Evolutionary conservation across 2,888 invertebrate genomes (phyloP).

Genomic region (Erebia epiphron): DNA sequence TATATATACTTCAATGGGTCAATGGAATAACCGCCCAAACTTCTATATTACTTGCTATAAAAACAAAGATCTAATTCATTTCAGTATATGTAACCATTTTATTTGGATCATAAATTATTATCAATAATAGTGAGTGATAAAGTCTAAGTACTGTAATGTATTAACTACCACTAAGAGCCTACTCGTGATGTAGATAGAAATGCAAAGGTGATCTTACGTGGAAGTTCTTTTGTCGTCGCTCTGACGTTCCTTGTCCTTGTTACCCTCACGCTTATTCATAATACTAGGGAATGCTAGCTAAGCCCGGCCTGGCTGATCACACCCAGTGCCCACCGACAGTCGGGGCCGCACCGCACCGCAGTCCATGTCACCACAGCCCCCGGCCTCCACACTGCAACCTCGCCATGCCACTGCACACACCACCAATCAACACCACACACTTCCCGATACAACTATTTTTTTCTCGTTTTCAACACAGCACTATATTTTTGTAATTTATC

Average conservation of each 20-base stretch:
- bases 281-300: constrained; percentile 75
- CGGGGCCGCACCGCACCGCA: constrained; percentile 63
- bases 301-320: constrained; percentile 75
- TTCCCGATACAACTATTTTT: constrained; percentile 65
- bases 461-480: constrained; percentile 62
- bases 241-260: constrained; percentile 80
- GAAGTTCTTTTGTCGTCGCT: constrained; percentile 80
- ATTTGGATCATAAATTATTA: too few relatives aligned
- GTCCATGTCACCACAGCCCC: constrained; percentile 79
- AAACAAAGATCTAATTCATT: background rate
- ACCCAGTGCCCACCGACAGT: constrained; percentile 73
- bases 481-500: constrained; percentile 72
- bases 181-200: constrained; percentile 21
- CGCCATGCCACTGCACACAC: constrained; percentile 65
- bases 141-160: background rate
- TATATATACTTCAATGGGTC: background rate
- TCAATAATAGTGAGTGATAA: background rate
- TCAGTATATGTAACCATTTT: background rate
- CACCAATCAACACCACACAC: constrained; percentile 59
- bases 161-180: background rate
- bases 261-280: constrained; percentile 81
- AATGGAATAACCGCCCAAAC: background rate
- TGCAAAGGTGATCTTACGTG: constrained; percentile 60
- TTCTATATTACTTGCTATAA: background rate
- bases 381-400: constrained; percentile 57